Conservation (phyloP, 1,140 invertebrate species). For the Drosophila mojavensis region DNA sequence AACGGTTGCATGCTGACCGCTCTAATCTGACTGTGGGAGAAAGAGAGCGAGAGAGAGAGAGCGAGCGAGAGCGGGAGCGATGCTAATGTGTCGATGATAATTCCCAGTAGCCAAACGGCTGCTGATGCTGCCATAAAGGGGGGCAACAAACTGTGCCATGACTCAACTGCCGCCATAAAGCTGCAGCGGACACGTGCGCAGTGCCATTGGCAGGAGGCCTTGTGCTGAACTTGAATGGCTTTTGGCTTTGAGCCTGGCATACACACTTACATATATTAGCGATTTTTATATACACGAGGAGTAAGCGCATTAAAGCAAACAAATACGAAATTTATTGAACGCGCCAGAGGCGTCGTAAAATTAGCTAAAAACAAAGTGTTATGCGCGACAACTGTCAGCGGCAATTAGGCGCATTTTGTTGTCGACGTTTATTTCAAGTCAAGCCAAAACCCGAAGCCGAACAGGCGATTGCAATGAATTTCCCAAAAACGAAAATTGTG, state of each 20-base stretch:
- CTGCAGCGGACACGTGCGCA: constrained; percentile 13
- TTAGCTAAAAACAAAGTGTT: constrained; percentile 80
- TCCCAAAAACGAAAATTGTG: constrained; percentile 70
- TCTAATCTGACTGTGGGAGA: constrained; percentile 21
- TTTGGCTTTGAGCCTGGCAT: constrained; percentile 5
- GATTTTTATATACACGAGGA: too few species aligned
- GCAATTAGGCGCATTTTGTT: constrained; percentile 80
- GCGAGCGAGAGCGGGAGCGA: background rate
- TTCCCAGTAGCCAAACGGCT: constrained; percentile 24
- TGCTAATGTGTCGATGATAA: constrained; percentile 49
- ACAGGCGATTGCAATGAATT: constrained; percentile 68
- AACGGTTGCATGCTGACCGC: constrained; percentile 59
- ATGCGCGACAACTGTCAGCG: constrained; percentile 70
- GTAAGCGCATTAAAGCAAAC: constrained; percentile 32
- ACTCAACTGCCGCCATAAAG: constrained; percentile 30
- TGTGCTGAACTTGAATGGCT: constrained; percentile 26
- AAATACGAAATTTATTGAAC: constrained; percentile 45
- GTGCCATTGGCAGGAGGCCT: background rate
- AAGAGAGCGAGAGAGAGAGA: background rate
- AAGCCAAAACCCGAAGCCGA: background rate
- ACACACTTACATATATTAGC: constrained; percentile 20
- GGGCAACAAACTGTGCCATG: constrained; percentile 10
- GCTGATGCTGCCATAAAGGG: constrained; percentile 9
- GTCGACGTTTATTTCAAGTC: constrained; percentile 48
- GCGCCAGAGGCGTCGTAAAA: constrained; percentile 62